Conservation (phyloP, 2,797 vertebrate genomes). For the Danio kyathit region DNA sequence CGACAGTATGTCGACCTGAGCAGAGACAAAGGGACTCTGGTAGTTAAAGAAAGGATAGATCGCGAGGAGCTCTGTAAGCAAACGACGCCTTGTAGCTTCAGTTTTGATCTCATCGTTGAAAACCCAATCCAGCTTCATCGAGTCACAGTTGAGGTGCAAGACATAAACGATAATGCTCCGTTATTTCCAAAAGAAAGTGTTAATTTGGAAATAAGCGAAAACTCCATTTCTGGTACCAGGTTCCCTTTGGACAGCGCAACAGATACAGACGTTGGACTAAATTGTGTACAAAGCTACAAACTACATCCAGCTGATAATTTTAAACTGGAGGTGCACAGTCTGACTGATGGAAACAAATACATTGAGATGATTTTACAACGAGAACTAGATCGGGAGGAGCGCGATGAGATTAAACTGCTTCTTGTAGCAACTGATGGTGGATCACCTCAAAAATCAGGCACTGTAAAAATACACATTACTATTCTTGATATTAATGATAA, state of each 20-base stretch:
- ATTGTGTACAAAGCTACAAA: slow-evolving; percentile 69
- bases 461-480: slow-evolving; percentile 59
- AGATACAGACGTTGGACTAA: slow-evolving; percentile 68
- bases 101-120: slow-evolving; percentile 58
- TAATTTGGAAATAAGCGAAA: slow-evolving; percentile 62
- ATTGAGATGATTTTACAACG: slow-evolving; percentile 66
- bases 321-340: slow-evolving; percentile 64
- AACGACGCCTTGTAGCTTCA: slow-evolving; percentile 37
- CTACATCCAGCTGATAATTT: slow-evolving; percentile 70
- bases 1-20: slow-evolving; percentile 53
- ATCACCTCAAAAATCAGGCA: slow-evolving; percentile 64
- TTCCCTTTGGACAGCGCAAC: slow-evolving; percentile 68
- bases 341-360: slow-evolving; percentile 41
- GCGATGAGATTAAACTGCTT: slow-evolving; percentile 59
- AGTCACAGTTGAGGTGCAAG: slow-evolving; percentile 56
- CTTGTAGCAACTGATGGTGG: slow-evolving; percentile 70
- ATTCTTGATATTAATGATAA: slow-evolving; percentile 51
- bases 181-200: slow-evolving; percentile 52
- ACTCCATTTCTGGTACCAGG: slow-evolving; percentile 35
- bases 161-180: slow-evolving; percentile 65
- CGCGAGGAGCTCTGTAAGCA: slow-evolving; percentile 60
- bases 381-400: slow-evolving; percentile 69
- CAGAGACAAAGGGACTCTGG: slow-evolving; percentile 30
- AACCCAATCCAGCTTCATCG: slow-evolving; percentile 61
- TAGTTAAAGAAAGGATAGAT: slow-evolving; percentile 56